Percentiles rank a stretch among this genome's conserved stretches.
phyloP scores from a whole-genome alignment of 2,113 vertebrate species.

The Brachypteracias leptosomus region DNA sequence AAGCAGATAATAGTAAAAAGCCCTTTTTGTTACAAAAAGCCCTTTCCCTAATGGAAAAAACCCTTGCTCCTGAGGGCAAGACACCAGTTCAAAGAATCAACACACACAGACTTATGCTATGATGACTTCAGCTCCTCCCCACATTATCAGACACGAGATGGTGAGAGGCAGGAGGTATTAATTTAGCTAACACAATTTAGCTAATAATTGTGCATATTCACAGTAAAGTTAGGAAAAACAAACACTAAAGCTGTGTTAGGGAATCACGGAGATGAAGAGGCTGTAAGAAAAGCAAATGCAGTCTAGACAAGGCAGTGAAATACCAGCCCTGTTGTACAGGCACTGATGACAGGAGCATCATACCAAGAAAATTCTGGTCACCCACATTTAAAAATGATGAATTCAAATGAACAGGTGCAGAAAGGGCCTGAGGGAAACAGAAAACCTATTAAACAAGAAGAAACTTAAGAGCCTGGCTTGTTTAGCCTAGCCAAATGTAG shows the following conservation, averaged over 20 bases:
- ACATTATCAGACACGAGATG: background rate
- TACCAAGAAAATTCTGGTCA: background rate
- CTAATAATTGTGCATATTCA: background rate
- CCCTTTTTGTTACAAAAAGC: background rate
- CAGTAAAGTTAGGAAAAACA: background rate
- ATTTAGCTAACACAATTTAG: background rate
- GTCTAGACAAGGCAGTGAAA: background rate
- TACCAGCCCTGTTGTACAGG: background rate
- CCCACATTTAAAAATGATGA: background rate
- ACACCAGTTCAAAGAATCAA: background rate
- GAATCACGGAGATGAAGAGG: background rate
- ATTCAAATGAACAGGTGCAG: conserved; percentile 51
- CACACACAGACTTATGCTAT: background rate
- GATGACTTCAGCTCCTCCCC: background rate
- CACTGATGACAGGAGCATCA: background rate
- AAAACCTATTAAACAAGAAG: conserved; percentile 58
- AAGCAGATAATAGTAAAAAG: background rate
- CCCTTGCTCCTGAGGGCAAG: background rate
- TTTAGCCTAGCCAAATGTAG: conserved; percentile 46
- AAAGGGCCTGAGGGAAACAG: conserved; percentile 30
- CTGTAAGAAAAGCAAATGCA: background rate
- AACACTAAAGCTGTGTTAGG: background rate
- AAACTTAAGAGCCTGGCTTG: conserved; percentile 47
- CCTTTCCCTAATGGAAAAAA: background rate
- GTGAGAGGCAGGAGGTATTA: background rate